Conservation (phyloP, 2,113 vertebrate species). For the Symphodus melops region DNA sequence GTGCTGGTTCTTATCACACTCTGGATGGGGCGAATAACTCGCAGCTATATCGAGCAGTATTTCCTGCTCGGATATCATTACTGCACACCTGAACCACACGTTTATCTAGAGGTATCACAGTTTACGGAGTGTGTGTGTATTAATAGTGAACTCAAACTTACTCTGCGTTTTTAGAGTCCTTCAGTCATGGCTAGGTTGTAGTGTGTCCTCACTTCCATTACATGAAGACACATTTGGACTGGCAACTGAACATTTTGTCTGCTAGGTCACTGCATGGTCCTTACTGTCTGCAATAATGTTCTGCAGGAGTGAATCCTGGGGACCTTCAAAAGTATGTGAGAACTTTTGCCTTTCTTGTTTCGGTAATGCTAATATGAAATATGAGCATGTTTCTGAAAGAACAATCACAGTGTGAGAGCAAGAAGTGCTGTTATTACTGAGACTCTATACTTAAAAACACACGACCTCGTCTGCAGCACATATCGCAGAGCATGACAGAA, state of each 20-base stretch:
- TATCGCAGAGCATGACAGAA: no score
- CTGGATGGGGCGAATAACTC: constrained; percentile 23
- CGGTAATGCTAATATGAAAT: no score
- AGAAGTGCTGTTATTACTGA: no score
- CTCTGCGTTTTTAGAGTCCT: background rate
- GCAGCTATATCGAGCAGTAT: background rate
- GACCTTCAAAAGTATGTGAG: background rate
- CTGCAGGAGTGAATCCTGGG: background rate
- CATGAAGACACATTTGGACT: background rate
- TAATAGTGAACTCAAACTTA: constrained; percentile 18
- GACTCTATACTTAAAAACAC: no score
- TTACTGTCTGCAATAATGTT: background rate
- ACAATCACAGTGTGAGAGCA: no score
- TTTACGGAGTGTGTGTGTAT: constrained; percentile 33
- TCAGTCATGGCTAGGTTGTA: background rate
- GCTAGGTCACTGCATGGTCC: background rate
- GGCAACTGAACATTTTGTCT: constrained; percentile 9
- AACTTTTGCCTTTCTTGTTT: no score
- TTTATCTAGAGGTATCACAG: constrained; percentile 31
- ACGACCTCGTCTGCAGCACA: no score
- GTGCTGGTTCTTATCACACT: constrained; percentile 41
- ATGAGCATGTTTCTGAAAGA: no score
- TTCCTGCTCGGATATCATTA: constrained; percentile 8
- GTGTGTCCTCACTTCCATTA: constrained; percentile 12
- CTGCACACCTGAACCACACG: constrained; percentile 12